Percentiles rank a stretch among this genome's conserved stretches.
Evolutionary conservation across 1,140 invertebrate genomes (phyloP).

Genomic region (Aphis craccivora): DNA sequence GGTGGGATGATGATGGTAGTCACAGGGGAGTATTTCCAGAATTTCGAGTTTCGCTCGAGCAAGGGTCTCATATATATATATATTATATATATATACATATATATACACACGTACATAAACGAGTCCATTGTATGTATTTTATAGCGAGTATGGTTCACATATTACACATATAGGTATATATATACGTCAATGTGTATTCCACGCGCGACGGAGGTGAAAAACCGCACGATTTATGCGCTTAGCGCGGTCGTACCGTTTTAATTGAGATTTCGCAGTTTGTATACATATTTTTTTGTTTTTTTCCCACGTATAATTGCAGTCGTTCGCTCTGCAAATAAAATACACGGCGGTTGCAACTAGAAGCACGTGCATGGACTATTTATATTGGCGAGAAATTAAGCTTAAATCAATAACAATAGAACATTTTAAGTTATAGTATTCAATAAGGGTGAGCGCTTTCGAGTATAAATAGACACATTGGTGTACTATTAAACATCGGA

Average conservation of each 20-base stretch:
- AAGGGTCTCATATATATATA: background rate
- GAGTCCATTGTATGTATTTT: background rate
- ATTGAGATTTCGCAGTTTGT: constrained; percentile 4
- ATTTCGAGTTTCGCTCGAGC: background rate
- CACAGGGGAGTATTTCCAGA: background rate
- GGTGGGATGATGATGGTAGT: background rate
- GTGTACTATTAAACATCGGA: background rate
- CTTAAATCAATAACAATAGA: background rate
- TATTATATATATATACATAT: no score
- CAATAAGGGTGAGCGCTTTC: background rate
- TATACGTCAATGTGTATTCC: background rate
- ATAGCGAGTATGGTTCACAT: background rate
- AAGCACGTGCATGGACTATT: background rate
- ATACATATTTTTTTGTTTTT: background rate
- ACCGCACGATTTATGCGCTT: constrained; percentile 23
- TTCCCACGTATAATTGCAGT: background rate
- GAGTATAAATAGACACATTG: background rate
- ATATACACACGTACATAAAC: background rate
- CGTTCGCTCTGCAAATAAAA: background rate
- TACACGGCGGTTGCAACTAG: background rate
- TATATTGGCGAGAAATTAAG: background rate
- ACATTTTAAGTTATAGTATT: background rate
- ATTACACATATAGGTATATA: background rate
- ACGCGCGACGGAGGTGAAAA: constrained; percentile 22
- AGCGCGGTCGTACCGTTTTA: background rate